Percentiles rank a stretch among this genome's conserved stretches.
Evolutionary conservation across 1,140 invertebrate genomes (phyloP).

Genomic region (Drosophila paulistorum): DNA sequence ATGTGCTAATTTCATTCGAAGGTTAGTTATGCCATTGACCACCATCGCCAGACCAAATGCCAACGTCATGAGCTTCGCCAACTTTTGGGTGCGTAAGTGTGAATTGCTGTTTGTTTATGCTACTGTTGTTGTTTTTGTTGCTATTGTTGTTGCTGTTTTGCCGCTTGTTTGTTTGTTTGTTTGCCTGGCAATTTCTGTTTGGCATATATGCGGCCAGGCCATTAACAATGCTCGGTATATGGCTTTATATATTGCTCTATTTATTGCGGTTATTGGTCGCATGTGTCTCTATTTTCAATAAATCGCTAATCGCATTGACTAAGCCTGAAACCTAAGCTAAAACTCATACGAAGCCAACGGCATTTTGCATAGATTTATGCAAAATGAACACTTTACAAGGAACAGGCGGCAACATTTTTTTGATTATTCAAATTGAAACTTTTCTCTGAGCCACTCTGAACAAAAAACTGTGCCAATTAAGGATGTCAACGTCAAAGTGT

Average conservation of each 20-base stretch:
- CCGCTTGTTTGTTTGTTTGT: conserved; percentile 50
- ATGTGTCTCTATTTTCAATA: conserved; percentile 43
- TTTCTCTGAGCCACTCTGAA: conserved; percentile 51
- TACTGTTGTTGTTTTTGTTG: conserved; percentile 46
- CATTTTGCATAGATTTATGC: conserved; percentile 69
- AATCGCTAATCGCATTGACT: conserved; percentile 45
- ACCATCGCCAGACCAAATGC: conserved; percentile 31
- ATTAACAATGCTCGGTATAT: conserved; percentile 66
- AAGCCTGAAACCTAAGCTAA: conserved; percentile 1
- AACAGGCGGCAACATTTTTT: conserved; percentile 32
- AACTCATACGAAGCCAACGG: conserved; percentile 14
- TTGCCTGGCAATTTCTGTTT: conserved; percentile 64
- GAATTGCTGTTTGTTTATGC: conserved; percentile 69
- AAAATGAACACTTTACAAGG: conserved; percentile 23
- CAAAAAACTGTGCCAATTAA: conserved; percentile 72
- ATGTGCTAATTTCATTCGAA: conserved; percentile 79
- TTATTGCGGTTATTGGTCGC: conserved; percentile 49
- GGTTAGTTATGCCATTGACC: conserved; percentile 77
- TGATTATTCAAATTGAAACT: conserved; percentile 72
- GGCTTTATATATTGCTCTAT: conserved; percentile 37
- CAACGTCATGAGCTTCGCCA: conserved; percentile 59
- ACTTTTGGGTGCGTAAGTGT: conserved; percentile 74
- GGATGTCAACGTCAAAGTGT: conserved; percentile 58
- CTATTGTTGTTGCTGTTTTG: conserved; percentile 49
- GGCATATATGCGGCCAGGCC: conserved; percentile 49